Evolutionary conservation across 2,797 vertebrate species (phyloP), one percentile per base, ranked within the genome.

Genomic region (Hephaestus fuliginosus): DNA sequence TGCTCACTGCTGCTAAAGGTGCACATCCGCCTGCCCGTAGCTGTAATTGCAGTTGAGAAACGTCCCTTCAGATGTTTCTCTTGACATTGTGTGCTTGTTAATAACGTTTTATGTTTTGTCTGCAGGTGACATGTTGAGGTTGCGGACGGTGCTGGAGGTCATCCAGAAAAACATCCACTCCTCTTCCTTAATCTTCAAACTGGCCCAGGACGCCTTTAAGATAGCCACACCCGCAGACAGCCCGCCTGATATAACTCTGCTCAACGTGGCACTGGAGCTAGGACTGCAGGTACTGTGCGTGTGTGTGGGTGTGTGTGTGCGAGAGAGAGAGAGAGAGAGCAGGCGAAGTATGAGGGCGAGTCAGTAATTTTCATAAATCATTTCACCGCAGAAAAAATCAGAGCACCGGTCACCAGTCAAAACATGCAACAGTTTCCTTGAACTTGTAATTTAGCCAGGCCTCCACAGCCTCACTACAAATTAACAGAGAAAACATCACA

Each of bases 101-200:
- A 28, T 44, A 4, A 43, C 2, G 6, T 0, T 2, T 57, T 51
- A 41, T 41, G 8, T 14, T 49, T 44, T 8, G 10, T 11, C 52
- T 9, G 5, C 69, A 99, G 98, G 98, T 28, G 98, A 99, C 91
- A 98, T 98, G 96, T 91, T 98, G 90, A 96, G 97, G 85, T 92
- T 99, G 67, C 96, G 97, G 82, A 99, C 98, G 0, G 97, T 99
- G 86, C 95, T 99, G 80, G 98, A 99, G 91, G 97, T 97, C 89
- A 98, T 99, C 90, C 98, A 99, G 95, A 98, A 99, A 86, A 97
- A 99, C 92, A 98, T 99, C 91, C 98, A 99, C 93, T 99, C 98
- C 70, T 99, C 98, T 13, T 99, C 98, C 30, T 95, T 99, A 87
- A 99, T 99, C 95, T 99, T 99, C 93, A 99, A 99, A 92, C 94